Percentiles rank a stretch among this genome's conserved stretches.
phyloP scores from a whole-genome alignment of 2,797 vertebrate species.

The Hoplostethus mediterraneus region DNA sequence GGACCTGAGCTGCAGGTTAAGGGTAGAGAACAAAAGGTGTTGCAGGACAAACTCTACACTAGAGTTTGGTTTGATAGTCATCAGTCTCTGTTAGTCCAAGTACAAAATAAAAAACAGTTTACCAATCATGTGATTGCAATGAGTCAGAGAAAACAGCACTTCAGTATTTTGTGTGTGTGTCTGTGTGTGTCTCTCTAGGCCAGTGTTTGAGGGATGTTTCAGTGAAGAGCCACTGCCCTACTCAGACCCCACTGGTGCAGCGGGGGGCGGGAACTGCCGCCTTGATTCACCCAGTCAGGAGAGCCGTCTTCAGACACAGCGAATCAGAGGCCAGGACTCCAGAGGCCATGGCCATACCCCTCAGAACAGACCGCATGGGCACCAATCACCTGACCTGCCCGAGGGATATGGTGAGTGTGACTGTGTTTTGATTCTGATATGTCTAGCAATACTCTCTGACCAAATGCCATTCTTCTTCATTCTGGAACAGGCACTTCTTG shows the following conservation, averaged over 20 bases:
- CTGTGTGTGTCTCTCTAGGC: slow-evolving; percentile 62
- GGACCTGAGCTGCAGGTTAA: no score
- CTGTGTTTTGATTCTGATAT: background rate
- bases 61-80: slow-evolving; percentile 7
- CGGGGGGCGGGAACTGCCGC: slow-evolving; percentile 92
- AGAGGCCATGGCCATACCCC: slow-evolving; percentile 92
- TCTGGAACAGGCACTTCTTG: background rate
- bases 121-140: slow-evolving; percentile 36
- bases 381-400: slow-evolving; percentile 95
- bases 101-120: slow-evolving; percentile 38
- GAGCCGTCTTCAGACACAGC: slow-evolving; percentile 90
- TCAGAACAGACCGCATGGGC: slow-evolving; percentile 93
- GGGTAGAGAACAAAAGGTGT: slow-evolving; percentile 89
- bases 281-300: slow-evolving; percentile 94
- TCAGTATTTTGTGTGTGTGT: slow-evolving; percentile 19
- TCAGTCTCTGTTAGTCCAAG: background rate
- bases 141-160: slow-evolving; percentile 1
- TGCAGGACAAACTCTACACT: background rate
- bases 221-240: slow-evolving; percentile 96
- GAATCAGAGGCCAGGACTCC: slow-evolving; percentile 91
- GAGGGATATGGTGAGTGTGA: slow-evolving; percentile 83
- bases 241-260: slow-evolving; percentile 92
- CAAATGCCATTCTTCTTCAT: background rate
- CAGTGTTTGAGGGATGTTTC: slow-evolving; percentile 95
- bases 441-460: background rate